Percentiles rank a stretch among this genome's conserved stretches.
These are phyloP conservation scores for Helleia helle DNA, from an alignment of 2,888 invertebrate genomes.

Conservation along the genomic window DNA sequence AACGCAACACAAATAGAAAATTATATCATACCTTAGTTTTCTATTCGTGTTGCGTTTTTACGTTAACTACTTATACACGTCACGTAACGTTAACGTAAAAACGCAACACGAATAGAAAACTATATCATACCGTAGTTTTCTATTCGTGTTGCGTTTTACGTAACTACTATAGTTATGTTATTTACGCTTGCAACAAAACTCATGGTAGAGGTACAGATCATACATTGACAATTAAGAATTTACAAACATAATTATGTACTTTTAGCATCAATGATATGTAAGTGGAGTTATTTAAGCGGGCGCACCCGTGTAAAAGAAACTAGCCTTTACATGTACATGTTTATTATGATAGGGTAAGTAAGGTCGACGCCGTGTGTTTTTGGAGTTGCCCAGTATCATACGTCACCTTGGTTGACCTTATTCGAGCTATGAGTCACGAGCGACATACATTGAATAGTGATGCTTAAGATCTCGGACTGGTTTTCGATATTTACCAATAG, in stretches of 20 bases:
- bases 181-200: no score
- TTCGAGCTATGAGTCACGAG: slow-evolving; percentile 27
- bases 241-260: slow-evolving; percentile 1
- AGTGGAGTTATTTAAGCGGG: background rate
- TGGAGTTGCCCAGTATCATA: slow-evolving; percentile 27
- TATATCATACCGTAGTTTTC: no score
- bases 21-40: no score
- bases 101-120: no score
- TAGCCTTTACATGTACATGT: slow-evolving; percentile 21
- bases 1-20: no score
- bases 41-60: no score
- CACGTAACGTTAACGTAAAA: no score
- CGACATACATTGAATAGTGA: slow-evolving; percentile 17
- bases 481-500: slow-evolving; percentile 11
- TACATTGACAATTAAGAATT: no score
- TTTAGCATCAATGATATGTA: background rate
- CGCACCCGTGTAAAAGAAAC: slow-evolving; percentile 8
- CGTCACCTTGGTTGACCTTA: slow-evolving; percentile 31
- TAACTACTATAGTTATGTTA: no score
- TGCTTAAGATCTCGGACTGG: slow-evolving; percentile 15
- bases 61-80: no score
- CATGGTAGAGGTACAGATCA: no score
- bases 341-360: slow-evolving; percentile 25
- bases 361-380: slow-evolving; percentile 27
- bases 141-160: no score